Evolutionary conservation across 2,113 vertebrate species (phyloP).

Genomic region (Spea multiplicata): DNA sequence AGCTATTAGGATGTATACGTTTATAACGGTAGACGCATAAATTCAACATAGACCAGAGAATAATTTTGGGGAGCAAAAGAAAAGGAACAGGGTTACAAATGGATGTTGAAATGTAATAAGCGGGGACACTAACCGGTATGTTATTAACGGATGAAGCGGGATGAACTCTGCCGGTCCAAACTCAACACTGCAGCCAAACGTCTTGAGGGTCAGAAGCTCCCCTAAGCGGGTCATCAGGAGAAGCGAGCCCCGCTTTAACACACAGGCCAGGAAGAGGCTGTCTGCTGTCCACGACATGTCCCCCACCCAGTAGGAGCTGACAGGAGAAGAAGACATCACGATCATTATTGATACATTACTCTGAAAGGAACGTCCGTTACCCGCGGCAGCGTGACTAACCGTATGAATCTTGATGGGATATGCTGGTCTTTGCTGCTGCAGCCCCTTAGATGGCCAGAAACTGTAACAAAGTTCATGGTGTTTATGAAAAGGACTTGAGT

Average conservation of each 20-base stretch:
- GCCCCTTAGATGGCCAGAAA: constrained; percentile 79
- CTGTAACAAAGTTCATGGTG: constrained; percentile 77
- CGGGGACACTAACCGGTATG: constrained; percentile 71
- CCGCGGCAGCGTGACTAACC: constrained; percentile 63
- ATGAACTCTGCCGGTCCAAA: constrained; percentile 93
- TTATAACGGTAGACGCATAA: too few species aligned
- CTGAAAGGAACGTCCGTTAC: not conserved
- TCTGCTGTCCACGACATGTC: constrained; percentile 83
- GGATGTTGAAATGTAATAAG: too few species aligned
- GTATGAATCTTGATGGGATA: constrained; percentile 75
- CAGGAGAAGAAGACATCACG: constrained; percentile 5
- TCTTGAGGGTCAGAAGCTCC: constrained; percentile 79
- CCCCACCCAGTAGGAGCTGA: constrained; percentile 93
- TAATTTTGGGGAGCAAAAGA: too few species aligned
- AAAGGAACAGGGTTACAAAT: too few species aligned
- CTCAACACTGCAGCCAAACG: constrained; percentile 84
- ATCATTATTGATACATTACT: not conserved
- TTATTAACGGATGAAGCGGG: constrained; percentile 89
- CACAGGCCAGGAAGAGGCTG: constrained; percentile 85
- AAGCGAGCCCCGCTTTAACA: constrained; percentile 89
- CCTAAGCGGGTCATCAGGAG: constrained; percentile 82
- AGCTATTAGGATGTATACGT: too few species aligned
- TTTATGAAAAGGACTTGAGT: constrained; percentile 88
- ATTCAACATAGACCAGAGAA: too few species aligned
- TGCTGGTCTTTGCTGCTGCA: constrained; percentile 78